Conservation (phyloP, 2,888 invertebrate genomes). For the Cephonodes hylas region DNA sequence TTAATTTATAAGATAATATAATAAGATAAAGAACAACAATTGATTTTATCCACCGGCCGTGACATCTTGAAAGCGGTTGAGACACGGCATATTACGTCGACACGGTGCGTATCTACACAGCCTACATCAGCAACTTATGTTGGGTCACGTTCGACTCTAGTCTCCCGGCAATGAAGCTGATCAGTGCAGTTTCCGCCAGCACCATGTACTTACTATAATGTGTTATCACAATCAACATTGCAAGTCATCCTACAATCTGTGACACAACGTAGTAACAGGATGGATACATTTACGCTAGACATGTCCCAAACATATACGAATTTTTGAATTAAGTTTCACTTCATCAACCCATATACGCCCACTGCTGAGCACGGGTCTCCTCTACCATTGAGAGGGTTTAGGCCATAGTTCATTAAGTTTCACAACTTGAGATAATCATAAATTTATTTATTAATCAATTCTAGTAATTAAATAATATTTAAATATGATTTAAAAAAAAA, state of each 20-base stretch:
- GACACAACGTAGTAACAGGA: not conserved
- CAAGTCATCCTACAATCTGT: not conserved
- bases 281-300: not conserved
- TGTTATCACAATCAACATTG: not conserved
- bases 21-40: not conserved
- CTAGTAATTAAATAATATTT: too few relatives aligned
- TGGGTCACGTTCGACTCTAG: not conserved
- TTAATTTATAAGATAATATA: not conserved
- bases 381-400: too few relatives aligned
- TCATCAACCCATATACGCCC: too few relatives aligned
- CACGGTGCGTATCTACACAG: not conserved
- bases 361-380: too few relatives aligned
- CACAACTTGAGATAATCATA: too few relatives aligned
- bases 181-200: not conserved
- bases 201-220: not conserved
- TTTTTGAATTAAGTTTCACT: too few relatives aligned
- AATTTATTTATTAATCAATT: too few relatives aligned
- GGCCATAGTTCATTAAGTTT: too few relatives aligned
- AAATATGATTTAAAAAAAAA: too few relatives aligned
- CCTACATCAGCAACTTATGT: not conserved
- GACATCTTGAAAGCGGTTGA: not conserved
- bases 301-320: not conserved
- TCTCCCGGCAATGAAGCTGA: not conserved
- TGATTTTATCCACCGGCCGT: not conserved
- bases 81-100: not conserved